phyloP scores from a whole-genome alignment of 2,888 invertebrate genomes.

The Tetranychus truncatus region DNA sequence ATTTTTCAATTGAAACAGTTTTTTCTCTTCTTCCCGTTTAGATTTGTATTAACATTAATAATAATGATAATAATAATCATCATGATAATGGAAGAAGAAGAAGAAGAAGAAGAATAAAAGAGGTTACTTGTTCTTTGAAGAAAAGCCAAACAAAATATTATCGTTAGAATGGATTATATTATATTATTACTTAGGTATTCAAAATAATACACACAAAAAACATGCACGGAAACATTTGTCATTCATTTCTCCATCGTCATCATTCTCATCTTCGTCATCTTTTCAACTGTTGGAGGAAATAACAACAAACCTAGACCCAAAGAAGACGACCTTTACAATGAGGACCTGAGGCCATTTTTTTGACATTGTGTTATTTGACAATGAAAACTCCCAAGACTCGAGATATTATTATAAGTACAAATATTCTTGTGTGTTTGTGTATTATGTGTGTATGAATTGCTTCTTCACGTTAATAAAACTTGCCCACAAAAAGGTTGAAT shows the following conservation, averaged over 20 bases:
- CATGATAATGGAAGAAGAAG: not conserved
- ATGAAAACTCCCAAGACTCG: not conserved
- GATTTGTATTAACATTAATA: no score
- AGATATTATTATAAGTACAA: no score
- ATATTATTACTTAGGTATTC: not conserved
- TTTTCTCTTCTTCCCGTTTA: no score
- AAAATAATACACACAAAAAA: not conserved
- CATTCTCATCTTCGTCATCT: not conserved
- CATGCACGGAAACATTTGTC: not conserved
- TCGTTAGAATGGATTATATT: not conserved
- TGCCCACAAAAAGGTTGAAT: no score
- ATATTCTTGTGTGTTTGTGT: no score
- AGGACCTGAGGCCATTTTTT: not conserved
- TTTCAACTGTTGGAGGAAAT: not conserved
- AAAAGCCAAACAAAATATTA: not conserved
- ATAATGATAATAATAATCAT: not conserved
- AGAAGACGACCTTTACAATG: not conserved
- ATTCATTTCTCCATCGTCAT: not conserved
- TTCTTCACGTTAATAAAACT: no score
- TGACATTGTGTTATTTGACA: not conserved
- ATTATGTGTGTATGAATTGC: no score
- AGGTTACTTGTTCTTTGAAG: not conserved
- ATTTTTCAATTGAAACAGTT: no score
- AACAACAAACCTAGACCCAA: not conserved
- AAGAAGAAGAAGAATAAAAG: not conserved